Evolutionary conservation across 2,797 vertebrate genomes (phyloP).

Genomic region (Falco columbarius): DNA sequence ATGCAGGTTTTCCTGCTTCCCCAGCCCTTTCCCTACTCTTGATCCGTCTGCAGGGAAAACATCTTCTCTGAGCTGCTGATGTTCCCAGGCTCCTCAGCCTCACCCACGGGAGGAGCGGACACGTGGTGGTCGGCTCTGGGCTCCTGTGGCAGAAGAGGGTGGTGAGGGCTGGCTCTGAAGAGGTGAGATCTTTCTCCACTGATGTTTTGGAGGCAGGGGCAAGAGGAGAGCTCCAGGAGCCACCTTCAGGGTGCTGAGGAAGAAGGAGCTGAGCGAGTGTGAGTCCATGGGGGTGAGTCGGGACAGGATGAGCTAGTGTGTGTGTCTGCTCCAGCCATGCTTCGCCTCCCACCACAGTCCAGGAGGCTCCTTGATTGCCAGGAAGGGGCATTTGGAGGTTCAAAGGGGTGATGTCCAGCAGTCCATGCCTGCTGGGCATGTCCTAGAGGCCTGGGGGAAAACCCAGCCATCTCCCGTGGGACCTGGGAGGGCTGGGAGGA

Average conservation of each 20-base stretch:
- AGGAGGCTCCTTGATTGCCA: background rate
- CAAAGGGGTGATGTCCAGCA: background rate
- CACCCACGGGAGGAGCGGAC: accelerated
- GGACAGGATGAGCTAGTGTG: accelerated
- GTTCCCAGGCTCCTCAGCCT: background rate
- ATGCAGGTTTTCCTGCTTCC: background rate
- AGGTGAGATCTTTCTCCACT: background rate
- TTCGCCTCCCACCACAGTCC: background rate
- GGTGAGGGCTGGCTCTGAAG: background rate
- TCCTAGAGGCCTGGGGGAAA: background rate
- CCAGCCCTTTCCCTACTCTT: slow-evolving; percentile 21
- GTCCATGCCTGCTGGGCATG: background rate
- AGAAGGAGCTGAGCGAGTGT: background rate
- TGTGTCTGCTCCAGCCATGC: background rate
- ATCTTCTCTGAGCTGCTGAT: background rate
- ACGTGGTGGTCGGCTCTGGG: background rate
- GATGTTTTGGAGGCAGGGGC: background rate
- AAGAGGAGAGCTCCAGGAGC: background rate
- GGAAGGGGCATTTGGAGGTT: background rate
- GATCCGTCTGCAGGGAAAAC: background rate
- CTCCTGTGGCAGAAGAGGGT: accelerated
- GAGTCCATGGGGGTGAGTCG: background rate
- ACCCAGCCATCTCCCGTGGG: background rate
- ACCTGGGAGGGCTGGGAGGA: background rate
- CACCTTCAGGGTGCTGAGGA: background rate